A percentile compares a stretch with the other conserved stretches of the same genome.
These are phyloP conservation scores for Hirundo rustica DNA, from an alignment of 2,797 vertebrate genomes.

Conservation along the genomic window DNA sequence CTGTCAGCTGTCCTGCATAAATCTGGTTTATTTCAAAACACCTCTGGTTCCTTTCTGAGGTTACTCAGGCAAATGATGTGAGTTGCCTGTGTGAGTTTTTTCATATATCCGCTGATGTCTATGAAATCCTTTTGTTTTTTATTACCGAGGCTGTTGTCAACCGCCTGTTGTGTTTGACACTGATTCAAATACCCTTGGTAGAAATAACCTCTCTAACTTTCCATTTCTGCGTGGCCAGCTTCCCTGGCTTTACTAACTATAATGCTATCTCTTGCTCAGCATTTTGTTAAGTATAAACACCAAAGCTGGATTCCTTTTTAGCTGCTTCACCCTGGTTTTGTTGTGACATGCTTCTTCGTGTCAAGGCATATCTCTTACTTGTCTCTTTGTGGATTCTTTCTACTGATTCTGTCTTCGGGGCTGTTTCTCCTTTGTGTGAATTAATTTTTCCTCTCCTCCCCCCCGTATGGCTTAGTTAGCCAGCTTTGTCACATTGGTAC, in stretches of 20 bases:
- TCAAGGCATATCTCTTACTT: constrained; percentile 34
- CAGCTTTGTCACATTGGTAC: not conserved
- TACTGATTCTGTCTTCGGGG: not conserved
- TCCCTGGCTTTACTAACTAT: constrained; percentile 30
- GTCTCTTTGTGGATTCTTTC: not conserved
- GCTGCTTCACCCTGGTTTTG: constrained; percentile 34
- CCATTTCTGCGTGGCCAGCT: not conserved
- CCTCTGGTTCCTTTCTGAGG: constrained; percentile 4
- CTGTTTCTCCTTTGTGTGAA: not conserved
- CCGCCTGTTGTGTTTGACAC: not conserved
- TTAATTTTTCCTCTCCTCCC: not conserved
- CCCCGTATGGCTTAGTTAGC: not conserved
- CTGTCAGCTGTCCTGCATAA: constrained; percentile 22
- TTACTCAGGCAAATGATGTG: not conserved
- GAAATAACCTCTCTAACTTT: constrained; percentile 29
- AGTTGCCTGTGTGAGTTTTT: not conserved
- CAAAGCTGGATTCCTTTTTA: constrained; percentile 42
- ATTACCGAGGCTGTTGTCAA: not conserved
- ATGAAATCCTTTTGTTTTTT: not conserved
- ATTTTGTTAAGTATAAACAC: constrained; percentile 51
- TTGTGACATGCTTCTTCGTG: constrained; percentile 12
- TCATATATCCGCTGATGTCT: not conserved
- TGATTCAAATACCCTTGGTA: constrained; percentile 4
- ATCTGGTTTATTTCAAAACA: constrained; percentile 26
- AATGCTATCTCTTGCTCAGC: constrained; percentile 41